Evolutionary conservation across 1,140 invertebrate species (phyloP).

Genomic region (Saccostrea glomerata): DNA sequence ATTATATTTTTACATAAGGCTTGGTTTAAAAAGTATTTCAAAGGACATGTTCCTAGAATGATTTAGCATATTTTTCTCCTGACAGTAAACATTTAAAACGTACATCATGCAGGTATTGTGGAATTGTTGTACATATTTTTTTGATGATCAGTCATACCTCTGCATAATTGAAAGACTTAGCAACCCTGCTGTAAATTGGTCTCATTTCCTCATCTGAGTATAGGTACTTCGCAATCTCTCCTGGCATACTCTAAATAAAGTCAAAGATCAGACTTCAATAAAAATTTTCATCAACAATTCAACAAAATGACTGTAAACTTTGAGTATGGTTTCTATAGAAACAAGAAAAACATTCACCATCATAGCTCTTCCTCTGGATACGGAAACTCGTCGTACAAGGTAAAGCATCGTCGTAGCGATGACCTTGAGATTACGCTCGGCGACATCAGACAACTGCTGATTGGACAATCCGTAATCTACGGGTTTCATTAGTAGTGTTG

Average conservation of each 20-base stretch:
- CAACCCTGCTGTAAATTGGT: slow-evolving; percentile 65
- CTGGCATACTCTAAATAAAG: slow-evolving; percentile 67
- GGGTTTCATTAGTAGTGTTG: slow-evolving; percentile 75
- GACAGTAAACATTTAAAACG: no score
- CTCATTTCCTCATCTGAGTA: slow-evolving; percentile 75
- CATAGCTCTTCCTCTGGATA: slow-evolving; percentile 63
- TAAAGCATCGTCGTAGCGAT: slow-evolving; percentile 71
- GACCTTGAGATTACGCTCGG: slow-evolving; percentile 71
- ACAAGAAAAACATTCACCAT: slow-evolving; percentile 65
- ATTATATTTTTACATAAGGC: not conserved
- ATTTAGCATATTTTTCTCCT: no score
- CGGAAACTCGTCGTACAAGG: slow-evolving; percentile 68
- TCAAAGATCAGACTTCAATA: not conserved
- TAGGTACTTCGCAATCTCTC: slow-evolving; percentile 71
- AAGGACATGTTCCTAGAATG: no score
- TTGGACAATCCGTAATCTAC: slow-evolving; percentile 74
- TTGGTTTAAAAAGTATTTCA: not conserved
- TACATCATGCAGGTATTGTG: no score
- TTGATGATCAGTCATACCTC: slow-evolving; percentile 60
- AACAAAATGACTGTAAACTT: no score
- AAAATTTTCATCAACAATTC: no score
- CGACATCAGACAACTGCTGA: slow-evolving; percentile 65
- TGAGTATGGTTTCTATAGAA: no score
- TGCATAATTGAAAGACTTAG: slow-evolving; percentile 71
- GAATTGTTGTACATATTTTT: no score